Conservation (phyloP, 1,140 invertebrate species). For the Drosophila santomea region DNA sequence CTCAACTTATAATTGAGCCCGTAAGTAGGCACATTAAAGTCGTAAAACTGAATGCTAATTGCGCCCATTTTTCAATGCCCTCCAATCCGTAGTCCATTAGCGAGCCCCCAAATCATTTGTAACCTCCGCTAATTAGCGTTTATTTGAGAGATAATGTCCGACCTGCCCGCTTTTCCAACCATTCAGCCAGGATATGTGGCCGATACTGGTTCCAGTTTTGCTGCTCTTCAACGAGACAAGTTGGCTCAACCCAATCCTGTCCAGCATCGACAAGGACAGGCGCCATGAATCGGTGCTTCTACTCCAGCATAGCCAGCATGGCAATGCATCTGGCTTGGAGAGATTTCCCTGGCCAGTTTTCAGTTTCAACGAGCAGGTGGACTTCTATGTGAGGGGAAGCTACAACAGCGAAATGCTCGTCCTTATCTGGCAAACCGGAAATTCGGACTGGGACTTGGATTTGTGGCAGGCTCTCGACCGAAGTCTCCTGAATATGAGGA, state of each 20-base stretch:
- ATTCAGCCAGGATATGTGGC: slow-evolving; percentile 42
- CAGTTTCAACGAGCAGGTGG: slow-evolving; percentile 25
- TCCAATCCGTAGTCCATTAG: slow-evolving; percentile 36
- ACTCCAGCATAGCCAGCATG: slow-evolving; percentile 28
- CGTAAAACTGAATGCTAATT: slow-evolving; percentile 43
- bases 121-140: slow-evolving; percentile 52
- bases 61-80: slow-evolving; percentile 23
- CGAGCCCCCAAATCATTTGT: slow-evolving; percentile 39
- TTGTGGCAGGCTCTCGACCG: slow-evolving; percentile 54
- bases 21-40: slow-evolving; percentile 10
- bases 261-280: slow-evolving; percentile 38
- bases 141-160: slow-evolving; percentile 33
- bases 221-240: slow-evolving; percentile 15
- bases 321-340: not conserved
- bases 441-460: slow-evolving; percentile 17
- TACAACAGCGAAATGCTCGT: slow-evolving; percentile 51
- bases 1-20: slow-evolving; percentile 20
- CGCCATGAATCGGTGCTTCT: slow-evolving; percentile 32
- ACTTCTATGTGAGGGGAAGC: slow-evolving; percentile 20
- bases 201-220: slow-evolving; percentile 31
- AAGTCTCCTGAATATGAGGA: slow-evolving; percentile 60
- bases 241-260: slow-evolving; percentile 25
- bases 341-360: slow-evolving; percentile 23
- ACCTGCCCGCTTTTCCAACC: not conserved
- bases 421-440: slow-evolving; percentile 30